Evolutionary conservation across 2,888 invertebrate species (phyloP).

Genomic region (Hyppa rectilinea): DNA sequence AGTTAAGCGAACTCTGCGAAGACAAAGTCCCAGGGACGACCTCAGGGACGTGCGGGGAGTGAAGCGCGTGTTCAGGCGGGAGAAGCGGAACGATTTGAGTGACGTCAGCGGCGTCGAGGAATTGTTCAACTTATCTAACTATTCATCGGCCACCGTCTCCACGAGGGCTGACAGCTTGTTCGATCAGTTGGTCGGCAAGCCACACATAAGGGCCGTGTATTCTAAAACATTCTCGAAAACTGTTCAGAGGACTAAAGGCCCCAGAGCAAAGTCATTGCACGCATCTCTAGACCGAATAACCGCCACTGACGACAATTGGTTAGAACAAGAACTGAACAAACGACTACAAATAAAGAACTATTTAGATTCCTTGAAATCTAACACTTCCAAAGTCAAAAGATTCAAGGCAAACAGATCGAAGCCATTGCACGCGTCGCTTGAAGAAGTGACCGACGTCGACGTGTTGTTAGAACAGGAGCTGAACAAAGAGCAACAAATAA

Average conservation of each 20-base stretch:
- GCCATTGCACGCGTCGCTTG: conserved; percentile 74
- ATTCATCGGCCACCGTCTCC: conserved; percentile 53
- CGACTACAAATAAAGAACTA: conserved; percentile 63
- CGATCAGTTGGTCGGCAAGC: conserved; percentile 78
- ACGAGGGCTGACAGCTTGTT: conserved; percentile 73
- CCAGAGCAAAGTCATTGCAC: conserved; percentile 72
- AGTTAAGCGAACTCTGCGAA: conserved; percentile 73
- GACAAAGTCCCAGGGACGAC: conserved; percentile 77
- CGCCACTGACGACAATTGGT: conserved; percentile 77
- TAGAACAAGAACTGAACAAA: conserved; percentile 74
- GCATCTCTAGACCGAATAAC: conserved; percentile 71
- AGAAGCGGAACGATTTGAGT: conserved; percentile 63
- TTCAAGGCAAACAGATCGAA: conserved; percentile 51
- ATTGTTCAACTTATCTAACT: conserved; percentile 74
- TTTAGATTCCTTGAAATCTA: conserved; percentile 57
- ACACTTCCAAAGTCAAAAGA: conserved; percentile 42
- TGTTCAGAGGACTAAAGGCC: conserved; percentile 58
- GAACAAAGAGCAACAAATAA: conserved; percentile 66
- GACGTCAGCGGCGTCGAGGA: conserved; percentile 84
- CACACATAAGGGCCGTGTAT: conserved; percentile 74
- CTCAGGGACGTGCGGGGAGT: conserved; percentile 80
- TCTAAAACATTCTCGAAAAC: conserved; percentile 77
- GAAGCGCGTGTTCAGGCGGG: conserved; percentile 70
- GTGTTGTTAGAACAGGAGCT: conserved; percentile 78
- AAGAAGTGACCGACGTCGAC: conserved; percentile 72